Conservation (phyloP, 2,888 invertebrate genomes). For the Drosophila macrothrix region DNA sequence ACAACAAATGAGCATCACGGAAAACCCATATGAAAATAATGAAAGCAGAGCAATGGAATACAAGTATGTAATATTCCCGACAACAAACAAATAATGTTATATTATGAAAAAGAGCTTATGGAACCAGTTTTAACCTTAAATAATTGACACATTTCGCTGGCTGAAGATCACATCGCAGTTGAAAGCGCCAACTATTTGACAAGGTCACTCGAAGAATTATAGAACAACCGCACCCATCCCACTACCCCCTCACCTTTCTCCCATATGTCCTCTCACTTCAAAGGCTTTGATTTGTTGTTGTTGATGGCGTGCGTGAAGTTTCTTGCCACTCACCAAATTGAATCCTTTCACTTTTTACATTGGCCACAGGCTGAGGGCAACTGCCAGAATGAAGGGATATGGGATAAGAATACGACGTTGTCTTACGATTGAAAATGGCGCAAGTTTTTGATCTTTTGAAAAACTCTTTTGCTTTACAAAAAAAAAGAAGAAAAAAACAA, state of each 20-base stretch:
- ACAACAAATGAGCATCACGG: constrained; percentile 2
- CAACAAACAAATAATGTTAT: not conserved
- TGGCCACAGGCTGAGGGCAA: not conserved
- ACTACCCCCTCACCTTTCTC: not conserved
- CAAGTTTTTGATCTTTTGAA: constrained; percentile 68
- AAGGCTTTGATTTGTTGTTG: constrained; percentile 72
- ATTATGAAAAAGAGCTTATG: not conserved
- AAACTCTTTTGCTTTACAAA: constrained; percentile 56
- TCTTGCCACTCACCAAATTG: constrained; percentile 58
- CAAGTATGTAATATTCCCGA: not conserved
- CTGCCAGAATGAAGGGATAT: not conserved
- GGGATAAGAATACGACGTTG: constrained; percentile 31
- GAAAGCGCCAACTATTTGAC: not conserved
- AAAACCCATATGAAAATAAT: constrained; percentile 7
- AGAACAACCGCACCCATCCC: not conserved
- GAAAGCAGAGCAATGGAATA: not conserved
- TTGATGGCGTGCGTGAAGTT: constrained; percentile 47
- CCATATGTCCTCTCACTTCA: constrained; percentile 29
- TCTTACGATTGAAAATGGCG: constrained; percentile 57
- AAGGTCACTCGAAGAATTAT: not conserved
- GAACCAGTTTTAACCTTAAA: not conserved
- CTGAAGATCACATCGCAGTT: not conserved
- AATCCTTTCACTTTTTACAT: constrained; percentile 71
- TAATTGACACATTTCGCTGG: not conserved
- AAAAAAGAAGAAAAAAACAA: not conserved